Evolutionary conservation across 2,888 invertebrate genomes (phyloP), one percentile per base, ranked within the genome.

Genomic region (Sisyra terminalis): DNA sequence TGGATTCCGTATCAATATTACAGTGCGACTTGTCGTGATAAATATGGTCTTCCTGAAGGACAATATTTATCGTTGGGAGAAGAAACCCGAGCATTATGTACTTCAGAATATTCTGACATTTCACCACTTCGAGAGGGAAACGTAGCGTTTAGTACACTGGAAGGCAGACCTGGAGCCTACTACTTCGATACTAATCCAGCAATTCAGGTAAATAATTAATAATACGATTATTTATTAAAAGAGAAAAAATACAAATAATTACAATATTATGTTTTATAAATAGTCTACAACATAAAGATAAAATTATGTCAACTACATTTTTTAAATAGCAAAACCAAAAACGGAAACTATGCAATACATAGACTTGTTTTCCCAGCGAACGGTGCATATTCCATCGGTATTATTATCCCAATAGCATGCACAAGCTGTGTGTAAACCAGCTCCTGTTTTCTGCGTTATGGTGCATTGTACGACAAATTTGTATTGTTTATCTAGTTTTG

Each of bases 51-150:
- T 38, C 81, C 83, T 2, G 90, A 93, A 50, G 74, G 75, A 18
- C 71, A 75, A 38, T 71, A 78, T 18, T 70, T 72, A 8, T 73
- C 77, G 0, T 68, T 78, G 3, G 81, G 81, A 0, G 81, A 81
- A 18, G 96, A 97, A 60, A 89, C 90, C 0, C 72, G 85, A 46
- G 92, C 97, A 1, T 73, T 97, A n/a, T 98, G 98, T 59, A 93
- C 89, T n/a, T 86, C 90, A 47, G 96, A 96, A 57, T 97, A 88
- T 65, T 94, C 94, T 3, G 97, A 97, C 56, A 94, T 98, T 50
- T 92, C 94, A 0, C 97, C 97, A 0, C 65, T 97, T 46, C 81
- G 86, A 2, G 93, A 89, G 11, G 97, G 94, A 13, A 90, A 88
- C 56, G 89, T 96, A 5, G 85, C 90, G 7, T 97, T 96, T 65